Percentiles rank a stretch among this genome's conserved stretches.
Conservation (phyloP, 2,113 vertebrate genomes). For the Chunga burmeisteri region DNA sequence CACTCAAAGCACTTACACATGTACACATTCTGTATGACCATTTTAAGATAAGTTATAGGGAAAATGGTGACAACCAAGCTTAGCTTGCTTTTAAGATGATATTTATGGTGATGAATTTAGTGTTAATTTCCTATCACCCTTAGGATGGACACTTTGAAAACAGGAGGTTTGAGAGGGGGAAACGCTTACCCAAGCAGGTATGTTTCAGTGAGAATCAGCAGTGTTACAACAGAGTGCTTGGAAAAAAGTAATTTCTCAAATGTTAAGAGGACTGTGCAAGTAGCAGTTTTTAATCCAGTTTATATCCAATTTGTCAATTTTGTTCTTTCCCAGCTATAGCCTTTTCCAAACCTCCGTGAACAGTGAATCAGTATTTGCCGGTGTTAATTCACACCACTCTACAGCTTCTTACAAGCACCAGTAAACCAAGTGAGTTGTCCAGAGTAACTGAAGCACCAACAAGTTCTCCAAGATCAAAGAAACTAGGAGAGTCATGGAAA, state of each 20-base stretch:
- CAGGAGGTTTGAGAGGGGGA: fast-evolving
- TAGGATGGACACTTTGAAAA: not conserved
- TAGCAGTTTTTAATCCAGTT: not conserved
- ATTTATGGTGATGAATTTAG: not conserved
- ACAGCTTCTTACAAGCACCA: not conserved
- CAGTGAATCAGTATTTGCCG: not conserved
- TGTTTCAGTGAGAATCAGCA: not conserved
- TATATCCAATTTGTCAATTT: not conserved
- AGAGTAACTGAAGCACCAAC: not conserved
- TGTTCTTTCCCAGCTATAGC: not conserved
- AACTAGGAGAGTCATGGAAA: not conserved
- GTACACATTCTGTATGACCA: not conserved
- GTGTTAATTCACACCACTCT: not conserved
- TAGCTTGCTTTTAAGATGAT: not conserved
- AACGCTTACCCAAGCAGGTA: not conserved
- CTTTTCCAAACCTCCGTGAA: not conserved
- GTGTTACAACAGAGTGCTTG: no score
- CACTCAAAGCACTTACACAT: not conserved
- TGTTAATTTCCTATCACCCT: not conserved
- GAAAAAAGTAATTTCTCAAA: not conserved
- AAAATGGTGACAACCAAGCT: not conserved
- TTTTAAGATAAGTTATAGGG: not conserved
- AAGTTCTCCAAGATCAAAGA: not conserved
- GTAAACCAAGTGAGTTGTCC: not conserved
- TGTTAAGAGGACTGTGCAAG: not conserved